Percentiles rank a stretch among this genome's conserved stretches.
phyloP scores from a whole-genome alignment of 1,140 invertebrate species.

The Drosophila mojavensis region DNA sequence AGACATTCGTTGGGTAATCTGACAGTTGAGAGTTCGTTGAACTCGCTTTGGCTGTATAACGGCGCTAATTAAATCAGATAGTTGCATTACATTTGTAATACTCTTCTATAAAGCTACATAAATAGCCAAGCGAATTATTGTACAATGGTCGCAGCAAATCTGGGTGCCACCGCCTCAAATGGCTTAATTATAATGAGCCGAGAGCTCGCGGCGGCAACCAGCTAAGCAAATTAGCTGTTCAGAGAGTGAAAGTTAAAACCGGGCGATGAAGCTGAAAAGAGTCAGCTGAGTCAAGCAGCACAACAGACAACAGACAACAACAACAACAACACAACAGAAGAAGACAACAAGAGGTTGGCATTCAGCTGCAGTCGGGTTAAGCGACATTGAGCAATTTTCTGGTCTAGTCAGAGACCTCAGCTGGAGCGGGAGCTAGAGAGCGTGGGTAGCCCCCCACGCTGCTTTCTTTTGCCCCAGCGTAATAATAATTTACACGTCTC shows the following conservation, averaged over 20 bases:
- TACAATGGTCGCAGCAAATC: slow-evolving; percentile 33
- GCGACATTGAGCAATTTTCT: slow-evolving; percentile 70
- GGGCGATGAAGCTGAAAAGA: slow-evolving; percentile 39
- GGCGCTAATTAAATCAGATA: slow-evolving; percentile 45
- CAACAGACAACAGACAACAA: slow-evolving; percentile 1
- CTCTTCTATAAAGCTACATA: slow-evolving; percentile 41
- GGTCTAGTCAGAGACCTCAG: slow-evolving; percentile 52
- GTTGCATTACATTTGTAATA: slow-evolving; percentile 56
- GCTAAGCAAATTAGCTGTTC: slow-evolving; percentile 45
- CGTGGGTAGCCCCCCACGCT: slow-evolving; percentile 20
- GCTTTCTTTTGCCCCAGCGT: slow-evolving; percentile 65
- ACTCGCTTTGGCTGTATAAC: slow-evolving; percentile 8
- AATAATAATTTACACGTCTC: slow-evolving; percentile 70
- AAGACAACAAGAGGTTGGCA: slow-evolving; percentile 34
- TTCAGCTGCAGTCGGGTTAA: slow-evolving; percentile 22
- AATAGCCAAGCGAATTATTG: slow-evolving; percentile 49
- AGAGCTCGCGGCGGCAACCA: slow-evolving; percentile 9
- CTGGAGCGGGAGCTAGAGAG: not conserved
- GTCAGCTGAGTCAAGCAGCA: slow-evolving; percentile 5
- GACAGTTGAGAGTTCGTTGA: slow-evolving; percentile 39
- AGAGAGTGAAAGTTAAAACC: slow-evolving; percentile 49
- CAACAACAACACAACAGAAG: slow-evolving; percentile 31
- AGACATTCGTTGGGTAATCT: not conserved
- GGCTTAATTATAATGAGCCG: slow-evolving; percentile 66
- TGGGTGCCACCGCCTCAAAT: slow-evolving; percentile 38